Percentiles rank a stretch among this genome's conserved stretches.
These are phyloP conservation scores for Cynocephalus volans DNA, from an alignment of 2,113 vertebrate genomes.

Conservation along the genomic window DNA sequence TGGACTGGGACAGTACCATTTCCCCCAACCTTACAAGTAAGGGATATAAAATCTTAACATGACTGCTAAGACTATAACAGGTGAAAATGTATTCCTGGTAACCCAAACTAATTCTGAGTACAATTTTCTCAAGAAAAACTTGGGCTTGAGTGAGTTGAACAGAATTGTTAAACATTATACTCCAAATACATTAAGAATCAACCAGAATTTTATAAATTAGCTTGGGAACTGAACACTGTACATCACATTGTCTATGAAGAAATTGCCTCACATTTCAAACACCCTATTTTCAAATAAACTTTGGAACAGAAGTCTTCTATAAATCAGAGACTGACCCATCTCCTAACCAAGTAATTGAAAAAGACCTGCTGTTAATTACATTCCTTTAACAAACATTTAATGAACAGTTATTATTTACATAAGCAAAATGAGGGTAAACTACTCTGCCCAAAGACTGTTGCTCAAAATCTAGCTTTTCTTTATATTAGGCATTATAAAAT, in stretches of 20 bases:
- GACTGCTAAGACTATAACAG: neutral
- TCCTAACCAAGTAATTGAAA: neutral
- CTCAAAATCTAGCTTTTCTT: neutral
- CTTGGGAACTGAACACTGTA: conserved; percentile 16
- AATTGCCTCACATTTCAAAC: conserved; percentile 10
- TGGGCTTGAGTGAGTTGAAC: neutral
- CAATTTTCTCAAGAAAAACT: conserved; percentile 34
- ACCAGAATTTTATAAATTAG: conserved; percentile 33
- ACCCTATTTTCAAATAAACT: neutral
- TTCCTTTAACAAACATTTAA: neutral
- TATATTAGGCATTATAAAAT: neutral
- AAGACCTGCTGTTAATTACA: neutral
- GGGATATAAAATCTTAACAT: neutral
- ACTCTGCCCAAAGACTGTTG: neutral
- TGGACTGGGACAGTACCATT: neutral
- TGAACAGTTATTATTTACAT: neutral
- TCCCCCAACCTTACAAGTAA: neutral
- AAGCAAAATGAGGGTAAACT: neutral
- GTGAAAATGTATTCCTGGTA: conserved; percentile 17
- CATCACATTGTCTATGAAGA: neutral
- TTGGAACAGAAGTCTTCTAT: neutral
- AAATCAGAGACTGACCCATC: neutral
- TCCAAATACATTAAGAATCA: neutral
- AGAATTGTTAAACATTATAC: neutral
- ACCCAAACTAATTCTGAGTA: conserved; percentile 25